phyloP scores from a whole-genome alignment of 2,888 invertebrate species.

The Ectropis crepuscularia region DNA sequence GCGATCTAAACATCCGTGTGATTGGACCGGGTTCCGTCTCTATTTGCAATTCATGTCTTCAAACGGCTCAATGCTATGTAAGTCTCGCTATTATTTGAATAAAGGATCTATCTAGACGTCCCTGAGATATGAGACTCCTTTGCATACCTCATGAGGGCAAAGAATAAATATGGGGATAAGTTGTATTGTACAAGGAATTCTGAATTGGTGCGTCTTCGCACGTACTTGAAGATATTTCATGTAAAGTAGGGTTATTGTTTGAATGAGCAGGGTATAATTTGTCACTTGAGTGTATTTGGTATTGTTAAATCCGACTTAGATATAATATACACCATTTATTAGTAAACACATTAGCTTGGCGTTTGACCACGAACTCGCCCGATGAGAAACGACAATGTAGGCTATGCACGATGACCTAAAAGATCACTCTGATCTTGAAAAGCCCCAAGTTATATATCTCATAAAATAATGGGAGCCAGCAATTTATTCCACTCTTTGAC shows the following conservation, averaged over 20 bases:
- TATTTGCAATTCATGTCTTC: conserved; percentile 69
- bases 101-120: conserved; percentile 40
- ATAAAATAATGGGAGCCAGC: too few relatives aligned
- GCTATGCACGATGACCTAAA: too few relatives aligned
- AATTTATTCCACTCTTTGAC: too few relatives aligned
- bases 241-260: neutral
- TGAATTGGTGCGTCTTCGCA: neutral
- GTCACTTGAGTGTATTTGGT: too few relatives aligned
- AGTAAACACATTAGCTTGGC: too few relatives aligned
- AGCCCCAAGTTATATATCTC: too few relatives aligned
- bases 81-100: conserved; percentile 43
- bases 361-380: too few relatives aligned
- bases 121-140: conserved; percentile 40
- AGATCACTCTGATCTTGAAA: too few relatives aligned
- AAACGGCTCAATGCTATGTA: conserved; percentile 44
- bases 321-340: too few relatives aligned
- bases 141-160: conserved; percentile 38
- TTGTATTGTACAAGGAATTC: conserved; percentile 21
- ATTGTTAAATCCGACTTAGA: too few relatives aligned
- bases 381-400: too few relatives aligned
- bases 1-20: conserved; percentile 66
- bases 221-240: neutral
- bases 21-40: conserved; percentile 61
- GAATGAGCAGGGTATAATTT: too few relatives aligned
- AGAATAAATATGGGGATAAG: conserved; percentile 25